Evolutionary conservation across 2,113 vertebrate species (phyloP), one percentile per base, ranked within the genome.

Genomic region (Carassius carassius): DNA sequence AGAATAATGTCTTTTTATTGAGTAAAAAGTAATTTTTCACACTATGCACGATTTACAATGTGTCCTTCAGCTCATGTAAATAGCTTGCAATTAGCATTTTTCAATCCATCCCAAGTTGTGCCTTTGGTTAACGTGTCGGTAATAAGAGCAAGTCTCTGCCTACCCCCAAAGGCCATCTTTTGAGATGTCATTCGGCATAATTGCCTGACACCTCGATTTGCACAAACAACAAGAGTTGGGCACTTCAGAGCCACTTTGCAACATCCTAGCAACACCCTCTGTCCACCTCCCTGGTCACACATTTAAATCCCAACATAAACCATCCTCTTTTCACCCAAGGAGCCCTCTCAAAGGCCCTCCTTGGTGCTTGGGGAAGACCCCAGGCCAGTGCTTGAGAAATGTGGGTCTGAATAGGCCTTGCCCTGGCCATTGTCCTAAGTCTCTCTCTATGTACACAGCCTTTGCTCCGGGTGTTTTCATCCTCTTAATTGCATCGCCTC

Each of bases 401-500:
- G 54, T 81, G 81, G 87, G 89, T 69, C 88, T 95, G 93, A 95
- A 95, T 92, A 89, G 91, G 82, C 88, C 88, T 88, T 91, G 87
- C 91, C 93, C 85, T 86, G 86, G 89, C 89, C 91, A 82, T 95
- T 95, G 93, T 95, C 67, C 85, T 25, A 69, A 85, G 90, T 82
- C 89, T 91, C 92, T 88, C 90, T 94, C 93, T 94, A 95, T 94
- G 91, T 93, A 94, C 94, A 93, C 93, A 94, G 92, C 91, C 92
- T 94, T 94, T 91, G 92, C 87, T 89, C 91, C 90, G 90, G 92
- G 91, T 93, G 93, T 94, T 93, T 93, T 94, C 91, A 91, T 93
- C 90, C 89, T 86, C 91, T 94, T 95, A 95, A 95, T 95, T 94
- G 94, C 92, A 92, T 92, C 91, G 92, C 90, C 93, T 93, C 94